phyloP scores from a whole-genome alignment of 2,797 vertebrate genomes.

The Rhinophrynus dorsalis region DNA sequence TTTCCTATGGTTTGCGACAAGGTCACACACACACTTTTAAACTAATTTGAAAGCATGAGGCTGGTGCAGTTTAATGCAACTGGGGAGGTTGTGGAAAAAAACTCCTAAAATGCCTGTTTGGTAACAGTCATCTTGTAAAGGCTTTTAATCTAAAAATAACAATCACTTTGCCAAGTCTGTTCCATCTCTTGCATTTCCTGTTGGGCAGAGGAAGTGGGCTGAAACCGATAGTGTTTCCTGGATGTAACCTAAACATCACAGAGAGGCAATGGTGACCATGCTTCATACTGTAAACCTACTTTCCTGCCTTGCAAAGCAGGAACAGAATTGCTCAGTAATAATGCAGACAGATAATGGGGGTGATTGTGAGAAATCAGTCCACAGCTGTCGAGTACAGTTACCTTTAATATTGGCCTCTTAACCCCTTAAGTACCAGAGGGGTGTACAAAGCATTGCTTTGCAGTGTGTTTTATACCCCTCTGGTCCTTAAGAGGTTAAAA shows the following conservation, averaged over 20 bases:
- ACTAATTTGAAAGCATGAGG: background rate
- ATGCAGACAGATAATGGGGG: slow-evolving; percentile 1
- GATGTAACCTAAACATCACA: slow-evolving; percentile 48
- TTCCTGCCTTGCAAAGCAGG: slow-evolving; percentile 10
- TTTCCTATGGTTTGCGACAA: background rate
- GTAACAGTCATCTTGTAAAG: slow-evolving; percentile 21
- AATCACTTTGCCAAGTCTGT: slow-evolving; percentile 40
- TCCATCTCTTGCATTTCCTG: slow-evolving; percentile 64
- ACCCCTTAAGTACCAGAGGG: too few relatives aligned
- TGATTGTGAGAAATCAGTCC: background rate
- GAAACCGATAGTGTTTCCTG: slow-evolving; percentile 62
- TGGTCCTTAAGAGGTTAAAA: too few relatives aligned
- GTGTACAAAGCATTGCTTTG: too few relatives aligned
- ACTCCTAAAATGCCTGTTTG: slow-evolving; percentile 1
- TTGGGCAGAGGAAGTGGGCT: slow-evolving; percentile 56
- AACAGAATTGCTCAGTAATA: background rate
- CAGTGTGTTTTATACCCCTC: too few relatives aligned
- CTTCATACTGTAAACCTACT: slow-evolving; percentile 10
- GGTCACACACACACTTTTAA: background rate
- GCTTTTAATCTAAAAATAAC: slow-evolving; percentile 45
- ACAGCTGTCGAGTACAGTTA: too few relatives aligned
- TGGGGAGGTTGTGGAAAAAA: slow-evolving; percentile 9
- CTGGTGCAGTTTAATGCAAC: background rate
- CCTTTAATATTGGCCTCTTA: too few relatives aligned
- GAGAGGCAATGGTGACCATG: background rate